Evolutionary conservation across 1,140 invertebrate species (phyloP).

Genomic region (Neodiprion pinetum): DNA sequence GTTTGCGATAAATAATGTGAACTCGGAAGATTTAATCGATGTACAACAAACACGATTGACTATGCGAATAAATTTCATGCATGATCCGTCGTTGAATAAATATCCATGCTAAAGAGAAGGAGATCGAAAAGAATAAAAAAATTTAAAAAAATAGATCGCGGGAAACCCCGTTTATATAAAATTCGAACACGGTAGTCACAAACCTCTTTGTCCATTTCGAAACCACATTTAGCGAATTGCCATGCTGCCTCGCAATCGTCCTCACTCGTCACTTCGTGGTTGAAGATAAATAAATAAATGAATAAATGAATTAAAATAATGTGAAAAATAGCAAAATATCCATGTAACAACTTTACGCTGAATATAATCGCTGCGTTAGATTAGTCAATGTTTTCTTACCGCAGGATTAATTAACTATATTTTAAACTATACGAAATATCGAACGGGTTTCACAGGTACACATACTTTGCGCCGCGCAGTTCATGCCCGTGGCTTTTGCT

Average conservation of each 20-base stretch:
- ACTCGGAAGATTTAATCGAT: too few relatives aligned
- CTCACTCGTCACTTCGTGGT: conserved; percentile 25
- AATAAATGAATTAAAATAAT: background rate
- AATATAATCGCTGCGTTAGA: background rate
- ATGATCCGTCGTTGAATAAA: too few relatives aligned
- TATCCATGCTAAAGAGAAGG: too few relatives aligned
- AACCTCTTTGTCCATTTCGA: conserved; percentile 29
- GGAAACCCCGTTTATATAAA: too few relatives aligned
- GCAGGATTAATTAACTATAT: conserved; percentile 35
- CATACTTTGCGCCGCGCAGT: conserved; percentile 15
- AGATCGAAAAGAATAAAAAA: too few relatives aligned
- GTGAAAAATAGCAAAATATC: conserved; percentile 22
- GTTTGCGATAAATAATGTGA: too few relatives aligned
- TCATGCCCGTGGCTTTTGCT: conserved; percentile 21
- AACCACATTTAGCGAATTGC: conserved; percentile 36
- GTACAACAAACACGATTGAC: too few relatives aligned
- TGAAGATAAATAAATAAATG: background rate
- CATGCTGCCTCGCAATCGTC: conserved; percentile 33
- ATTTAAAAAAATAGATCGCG: too few relatives aligned
- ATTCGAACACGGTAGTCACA: too few relatives aligned
- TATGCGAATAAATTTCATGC: too few relatives aligned
- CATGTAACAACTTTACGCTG: background rate
- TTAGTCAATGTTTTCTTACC: conserved; percentile 5
- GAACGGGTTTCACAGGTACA: background rate
- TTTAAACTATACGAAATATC: background rate